Percentiles rank a stretch among this genome's conserved stretches.
phyloP scores from a whole-genome alignment of 1,140 invertebrate species.

The Euura saliciscinereae region DNA sequence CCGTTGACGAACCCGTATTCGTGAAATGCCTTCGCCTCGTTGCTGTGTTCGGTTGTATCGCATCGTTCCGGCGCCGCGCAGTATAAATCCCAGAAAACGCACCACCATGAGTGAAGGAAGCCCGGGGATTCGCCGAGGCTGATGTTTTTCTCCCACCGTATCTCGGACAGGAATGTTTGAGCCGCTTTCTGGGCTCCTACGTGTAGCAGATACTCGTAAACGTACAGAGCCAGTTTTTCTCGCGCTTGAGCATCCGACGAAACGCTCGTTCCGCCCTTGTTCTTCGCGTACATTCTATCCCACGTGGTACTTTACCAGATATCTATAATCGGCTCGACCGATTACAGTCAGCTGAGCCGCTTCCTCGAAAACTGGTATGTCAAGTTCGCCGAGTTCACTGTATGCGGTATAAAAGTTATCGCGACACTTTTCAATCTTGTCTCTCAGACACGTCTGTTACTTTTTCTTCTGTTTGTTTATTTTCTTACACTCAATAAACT shows the following conservation, averaged over 20 bases:
- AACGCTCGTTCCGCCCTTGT: neutral
- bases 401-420: too few species aligned
- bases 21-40: constrained; percentile 79
- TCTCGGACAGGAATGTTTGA: constrained; percentile 75
- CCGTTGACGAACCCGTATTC: constrained; percentile 79
- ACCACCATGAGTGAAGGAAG: constrained; percentile 79
- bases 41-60: constrained; percentile 75
- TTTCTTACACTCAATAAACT: too few species aligned
- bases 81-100: constrained; percentile 80
- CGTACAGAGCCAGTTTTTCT: constrained; percentile 67
- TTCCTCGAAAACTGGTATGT: too few species aligned
- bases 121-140: constrained; percentile 74
- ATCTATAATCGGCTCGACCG: too few species aligned
- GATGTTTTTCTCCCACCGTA: constrained; percentile 69
- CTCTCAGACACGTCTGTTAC: too few species aligned
- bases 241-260: constrained; percentile 56
- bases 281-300: neutral
- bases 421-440: too few species aligned
- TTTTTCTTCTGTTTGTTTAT: too few species aligned
- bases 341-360: too few species aligned
- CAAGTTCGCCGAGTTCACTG: too few species aligned
- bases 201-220: constrained; percentile 79
- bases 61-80: constrained; percentile 75
- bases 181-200: constrained; percentile 77
- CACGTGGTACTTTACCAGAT: too few species aligned